These are phyloP conservation scores for Thomomys bottae DNA, from an alignment of 2,113 vertebrate species.

Conservation along the genomic window DNA sequence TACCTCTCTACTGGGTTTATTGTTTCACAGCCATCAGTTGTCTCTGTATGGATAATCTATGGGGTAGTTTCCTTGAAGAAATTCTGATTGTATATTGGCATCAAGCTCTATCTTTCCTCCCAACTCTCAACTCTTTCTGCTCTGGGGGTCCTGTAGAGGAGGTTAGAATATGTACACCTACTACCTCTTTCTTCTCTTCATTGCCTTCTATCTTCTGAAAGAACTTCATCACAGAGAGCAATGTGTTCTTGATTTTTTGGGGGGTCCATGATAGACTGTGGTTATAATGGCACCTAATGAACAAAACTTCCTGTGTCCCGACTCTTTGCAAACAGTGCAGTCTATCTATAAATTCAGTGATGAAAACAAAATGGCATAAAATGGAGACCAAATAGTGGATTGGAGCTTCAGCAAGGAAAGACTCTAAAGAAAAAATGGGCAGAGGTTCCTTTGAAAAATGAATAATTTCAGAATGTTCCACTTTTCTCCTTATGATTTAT, in stretches of 20 bases:
- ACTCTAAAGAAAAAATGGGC: not conserved
- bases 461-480: conserved; percentile 44
- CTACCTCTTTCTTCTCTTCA: not conserved
- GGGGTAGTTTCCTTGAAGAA: not conserved
- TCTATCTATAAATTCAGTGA: not conserved
- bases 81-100: not conserved
- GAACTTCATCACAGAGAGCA: not conserved
- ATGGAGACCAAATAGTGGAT: not conserved
- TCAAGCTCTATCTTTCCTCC: not conserved
- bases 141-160: conserved; percentile 6
- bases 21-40: not conserved
- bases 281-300: not conserved
- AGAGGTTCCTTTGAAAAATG: conserved; percentile 53
- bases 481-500: conserved; percentile 71
- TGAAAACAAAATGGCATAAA: not conserved
- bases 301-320: not conserved
- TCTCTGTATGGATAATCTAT: not conserved
- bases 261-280: not conserved
- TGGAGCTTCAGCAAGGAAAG: not conserved
- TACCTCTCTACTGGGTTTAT: not conserved
- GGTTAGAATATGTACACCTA: not conserved
- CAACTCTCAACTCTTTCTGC: not conserved
- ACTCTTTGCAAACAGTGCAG: not conserved
- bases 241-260: not conserved
- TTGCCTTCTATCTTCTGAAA: not conserved